Base-by-base conservation (phyloP, 2,113 vertebrate species). In the Triplophysa rosa region DNA sequence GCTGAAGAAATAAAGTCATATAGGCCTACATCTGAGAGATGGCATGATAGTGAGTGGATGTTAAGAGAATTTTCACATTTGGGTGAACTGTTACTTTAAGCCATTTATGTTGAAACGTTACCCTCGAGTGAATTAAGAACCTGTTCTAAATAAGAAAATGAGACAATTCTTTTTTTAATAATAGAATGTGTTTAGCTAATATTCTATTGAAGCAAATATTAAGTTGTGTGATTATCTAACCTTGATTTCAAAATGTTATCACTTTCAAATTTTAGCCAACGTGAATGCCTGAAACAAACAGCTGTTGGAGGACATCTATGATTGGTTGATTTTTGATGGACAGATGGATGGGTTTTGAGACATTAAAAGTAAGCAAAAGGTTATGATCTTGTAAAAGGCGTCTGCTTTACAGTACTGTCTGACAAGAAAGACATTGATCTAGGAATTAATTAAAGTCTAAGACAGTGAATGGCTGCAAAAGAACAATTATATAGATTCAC, bases 151-250 rank as follows among this genome's bases (percentile, higher is more conserved):
- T 52, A 16, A 13, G 40, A 56, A 21, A 56, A 9, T 56, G 54
- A 56, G 54, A 56, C 19, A 13, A 13, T 16, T n/a, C n/a, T 4
- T 14, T 17, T 3, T 16, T 52, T n/a, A 56, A 58, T 73, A 42
- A 71, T 14, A 11, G 24, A 52, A n/a, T 14, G 9, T 61, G 47
- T 67, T 80, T 17, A 67, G 37, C 12, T 71, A 74, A 67, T 52
- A 70, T 47, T 52, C 3, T 47, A 70, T 49, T 6, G 23, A n/a
- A 3, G 3, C 24, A 54, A 56, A 56, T 21, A n/a, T n/a, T n/a
- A 19, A 16, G 8, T 2, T 56, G 17, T n/a, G 6, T n/a, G n/a
- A n/a, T n/a, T n/a, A n/a, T n/a, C n/a, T n/a, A 56, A 56, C 54
- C 17, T 56, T 56, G 54, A 56, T 56, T 56, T n/a, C 7, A 56